phyloP scores from a whole-genome alignment of 2,113 vertebrate genomes.

The Pygoscelis adeliae region DNA sequence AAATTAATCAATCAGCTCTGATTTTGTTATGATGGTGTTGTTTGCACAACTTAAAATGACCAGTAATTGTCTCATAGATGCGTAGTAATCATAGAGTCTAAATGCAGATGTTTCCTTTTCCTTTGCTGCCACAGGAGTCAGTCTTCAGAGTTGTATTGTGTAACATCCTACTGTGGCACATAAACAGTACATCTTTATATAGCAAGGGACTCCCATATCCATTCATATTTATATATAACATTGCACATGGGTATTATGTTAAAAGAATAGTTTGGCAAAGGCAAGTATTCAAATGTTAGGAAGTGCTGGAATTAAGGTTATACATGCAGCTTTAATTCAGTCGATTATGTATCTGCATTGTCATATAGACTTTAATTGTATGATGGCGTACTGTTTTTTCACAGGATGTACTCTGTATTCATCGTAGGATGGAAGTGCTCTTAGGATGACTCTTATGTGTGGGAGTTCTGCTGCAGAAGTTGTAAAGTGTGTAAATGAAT shows the following conservation, averaged over 20 bases:
- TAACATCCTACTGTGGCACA: constrained; percentile 43
- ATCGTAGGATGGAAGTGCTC: background rate
- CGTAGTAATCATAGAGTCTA: background rate
- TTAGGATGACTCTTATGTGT: constrained; percentile 5
- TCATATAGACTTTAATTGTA: background rate
- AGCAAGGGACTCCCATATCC: constrained; percentile 24
- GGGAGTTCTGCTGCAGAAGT: constrained; percentile 35
- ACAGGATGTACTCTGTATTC: background rate
- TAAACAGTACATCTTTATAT: constrained; percentile 32
- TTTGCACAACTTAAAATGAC: constrained; percentile 3
- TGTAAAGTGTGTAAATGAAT: constrained; percentile 38
- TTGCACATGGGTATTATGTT: background rate
- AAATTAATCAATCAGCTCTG: background rate
- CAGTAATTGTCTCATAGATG: constrained; percentile 40
- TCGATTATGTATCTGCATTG: background rate
- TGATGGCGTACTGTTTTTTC: background rate
- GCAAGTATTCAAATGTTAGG: background rate
- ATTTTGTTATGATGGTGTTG: background rate
- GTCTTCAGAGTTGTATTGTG: constrained; percentile 13
- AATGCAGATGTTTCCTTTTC: constrained; percentile 72
- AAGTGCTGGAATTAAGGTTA: background rate
- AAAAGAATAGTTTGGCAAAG: constrained; percentile 32
- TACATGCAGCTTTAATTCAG: background rate
- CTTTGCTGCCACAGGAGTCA: constrained; percentile 16
- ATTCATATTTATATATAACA: background rate